A percentile compares a stretch with the other conserved stretches of the same genome.
Evolutionary conservation across 1,140 invertebrate genomes (phyloP).

Genomic region (Cardiocondyla obscurior): DNA sequence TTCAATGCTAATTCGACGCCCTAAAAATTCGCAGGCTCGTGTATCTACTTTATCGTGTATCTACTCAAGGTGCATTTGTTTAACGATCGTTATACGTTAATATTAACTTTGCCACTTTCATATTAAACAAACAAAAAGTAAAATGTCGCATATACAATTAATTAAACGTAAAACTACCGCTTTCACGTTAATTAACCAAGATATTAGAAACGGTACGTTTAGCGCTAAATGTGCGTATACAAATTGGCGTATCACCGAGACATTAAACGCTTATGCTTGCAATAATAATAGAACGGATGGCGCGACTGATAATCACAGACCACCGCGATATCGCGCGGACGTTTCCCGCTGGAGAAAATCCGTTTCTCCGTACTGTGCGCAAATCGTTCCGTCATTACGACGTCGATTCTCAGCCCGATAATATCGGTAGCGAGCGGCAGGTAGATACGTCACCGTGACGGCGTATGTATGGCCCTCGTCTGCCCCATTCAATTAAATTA

Average conservation of each 20-base stretch:
- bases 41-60: background rate
- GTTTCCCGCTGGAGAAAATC: conserved; percentile 7
- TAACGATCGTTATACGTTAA: background rate
- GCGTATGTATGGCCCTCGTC: background rate
- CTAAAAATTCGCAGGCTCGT: background rate
- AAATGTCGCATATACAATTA: background rate
- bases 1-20: conserved; percentile 10
- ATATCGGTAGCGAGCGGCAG: conserved; percentile 29
- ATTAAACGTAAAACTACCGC: background rate
- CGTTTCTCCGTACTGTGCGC: background rate
- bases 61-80: background rate
- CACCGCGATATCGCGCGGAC: background rate
- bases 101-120: background rate
- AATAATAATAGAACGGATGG: conserved; percentile 1
- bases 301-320: background rate
- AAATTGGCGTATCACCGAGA: background rate
- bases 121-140: background rate
- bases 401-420: conserved; percentile 40
- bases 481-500: conserved; percentile 34
- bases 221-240: background rate
- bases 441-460: conserved; percentile 11
- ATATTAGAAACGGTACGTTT: background rate
- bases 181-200: conserved; percentile 20
- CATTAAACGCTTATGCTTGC: background rate
- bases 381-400: background rate